Evolutionary conservation across 2,113 vertebrate genomes (phyloP).

Genomic region (Heloderma charlesbogerti): DNA sequence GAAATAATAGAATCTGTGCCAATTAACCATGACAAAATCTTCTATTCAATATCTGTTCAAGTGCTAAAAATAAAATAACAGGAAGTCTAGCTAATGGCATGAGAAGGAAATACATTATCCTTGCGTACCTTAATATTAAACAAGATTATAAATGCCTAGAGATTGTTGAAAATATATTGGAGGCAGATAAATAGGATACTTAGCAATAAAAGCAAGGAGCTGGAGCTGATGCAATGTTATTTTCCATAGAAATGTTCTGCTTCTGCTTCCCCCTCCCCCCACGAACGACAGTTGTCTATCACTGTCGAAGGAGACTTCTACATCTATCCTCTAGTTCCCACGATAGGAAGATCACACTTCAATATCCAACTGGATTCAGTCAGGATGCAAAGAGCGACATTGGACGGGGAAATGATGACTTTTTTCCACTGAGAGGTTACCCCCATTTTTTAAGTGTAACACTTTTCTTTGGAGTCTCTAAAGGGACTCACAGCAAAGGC

Average conservation of each 20-base stretch:
- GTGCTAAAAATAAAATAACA: conserved; percentile 3
- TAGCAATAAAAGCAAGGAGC: neutral
- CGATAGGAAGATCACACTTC: rapidly evolving
- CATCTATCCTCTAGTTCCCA: neutral
- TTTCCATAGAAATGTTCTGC: neutral
- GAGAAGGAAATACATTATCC: conserved; percentile 43
- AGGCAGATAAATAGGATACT: neutral
- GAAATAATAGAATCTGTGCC: conserved; percentile 54
- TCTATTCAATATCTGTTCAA: conserved; percentile 52
- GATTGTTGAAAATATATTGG: conserved; percentile 8
- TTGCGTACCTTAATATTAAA: conserved; percentile 9
- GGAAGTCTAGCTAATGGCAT: conserved; percentile 3
- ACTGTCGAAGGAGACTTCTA: neutral
- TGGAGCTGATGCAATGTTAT: neutral
- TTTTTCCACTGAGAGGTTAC: neutral
- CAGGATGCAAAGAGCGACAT: neutral
- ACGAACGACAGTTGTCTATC: neutral
- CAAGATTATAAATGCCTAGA: conserved; percentile 22
- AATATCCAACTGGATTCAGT: neutral
- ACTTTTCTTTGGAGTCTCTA: no score
- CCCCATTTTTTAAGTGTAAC: no score
- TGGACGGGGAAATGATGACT: neutral
- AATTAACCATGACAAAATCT: conserved; percentile 57
- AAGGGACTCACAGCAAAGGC: no score
- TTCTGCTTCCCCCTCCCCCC: neutral